Evolutionary conservation across 2,113 vertebrate genomes (phyloP).

Genomic region (Anhinga rufa): DNA sequence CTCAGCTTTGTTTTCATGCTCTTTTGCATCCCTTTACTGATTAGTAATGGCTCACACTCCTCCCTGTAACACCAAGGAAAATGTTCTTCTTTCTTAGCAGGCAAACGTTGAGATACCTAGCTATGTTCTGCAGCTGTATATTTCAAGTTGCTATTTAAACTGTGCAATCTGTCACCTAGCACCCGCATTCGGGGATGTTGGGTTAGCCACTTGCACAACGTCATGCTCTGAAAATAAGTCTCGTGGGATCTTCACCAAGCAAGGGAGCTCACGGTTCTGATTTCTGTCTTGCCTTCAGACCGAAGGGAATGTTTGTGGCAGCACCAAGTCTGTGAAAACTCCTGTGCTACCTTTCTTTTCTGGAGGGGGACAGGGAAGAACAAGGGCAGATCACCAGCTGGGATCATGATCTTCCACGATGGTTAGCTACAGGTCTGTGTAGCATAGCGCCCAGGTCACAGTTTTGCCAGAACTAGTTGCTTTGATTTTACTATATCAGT

Average conservation of each 20-base stretch:
- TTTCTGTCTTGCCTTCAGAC: not conserved
- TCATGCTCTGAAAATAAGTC: not conserved
- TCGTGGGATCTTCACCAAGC: fast-evolving
- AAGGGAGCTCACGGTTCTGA: not conserved
- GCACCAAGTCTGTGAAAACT: not conserved
- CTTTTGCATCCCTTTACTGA: not conserved
- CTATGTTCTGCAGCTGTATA: not conserved
- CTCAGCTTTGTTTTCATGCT: not conserved
- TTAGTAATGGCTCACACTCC: not conserved
- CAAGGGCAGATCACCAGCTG: not conserved
- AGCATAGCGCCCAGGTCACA: not conserved
- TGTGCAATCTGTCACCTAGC: not conserved
- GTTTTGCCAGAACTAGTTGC: not conserved
- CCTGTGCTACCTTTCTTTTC: not conserved
- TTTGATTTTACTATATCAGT: not conserved
- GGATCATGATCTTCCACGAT: not conserved
- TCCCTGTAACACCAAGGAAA: not conserved
- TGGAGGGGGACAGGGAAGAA: not conserved
- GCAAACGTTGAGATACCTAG: not conserved
- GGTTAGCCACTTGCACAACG: not conserved
- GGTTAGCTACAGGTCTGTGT: not conserved
- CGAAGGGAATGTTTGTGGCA: not conserved
- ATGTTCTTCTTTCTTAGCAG: not conserved
- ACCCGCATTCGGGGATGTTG: not conserved
- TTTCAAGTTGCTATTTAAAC: not conserved